These are phyloP conservation scores for Aphidius gifuensis DNA, from an alignment of 1,140 invertebrate genomes.

Conservation along the genomic window DNA sequence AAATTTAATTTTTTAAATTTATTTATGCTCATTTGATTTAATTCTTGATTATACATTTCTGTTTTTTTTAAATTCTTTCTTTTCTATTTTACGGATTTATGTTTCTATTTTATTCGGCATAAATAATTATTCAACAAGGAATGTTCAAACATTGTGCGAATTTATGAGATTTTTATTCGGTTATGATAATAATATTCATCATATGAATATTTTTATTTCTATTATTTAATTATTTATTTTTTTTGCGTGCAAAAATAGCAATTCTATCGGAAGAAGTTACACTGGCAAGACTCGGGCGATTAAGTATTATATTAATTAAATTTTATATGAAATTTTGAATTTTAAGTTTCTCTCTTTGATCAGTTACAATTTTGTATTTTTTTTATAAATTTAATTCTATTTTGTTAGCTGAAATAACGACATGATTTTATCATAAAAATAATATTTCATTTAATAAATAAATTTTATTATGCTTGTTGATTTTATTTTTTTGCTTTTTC, in stretches of 20 bases:
- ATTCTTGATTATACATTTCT: neutral
- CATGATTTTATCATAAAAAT: conserved; percentile 4
- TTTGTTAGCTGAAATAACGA: neutral
- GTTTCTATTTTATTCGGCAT: neutral
- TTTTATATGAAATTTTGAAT: neutral
- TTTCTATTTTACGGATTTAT: no score
- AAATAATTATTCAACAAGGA: neutral
- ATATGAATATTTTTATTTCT: neutral
- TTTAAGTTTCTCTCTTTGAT: neutral
- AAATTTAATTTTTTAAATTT: conserved; percentile 1
- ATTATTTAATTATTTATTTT: neutral
- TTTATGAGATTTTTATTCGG: neutral
- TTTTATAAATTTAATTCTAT: neutral
- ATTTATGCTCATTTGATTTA: neutral
- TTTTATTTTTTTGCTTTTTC: neutral
- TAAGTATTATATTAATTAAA: neutral
- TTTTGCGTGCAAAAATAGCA: conserved; percentile 21
- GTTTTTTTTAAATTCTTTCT: neutral
- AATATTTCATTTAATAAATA: neutral
- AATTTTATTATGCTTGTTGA: no score
- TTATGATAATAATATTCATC: neutral
- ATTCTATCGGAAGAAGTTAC: conserved; percentile 18
- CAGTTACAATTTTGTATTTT: neutral
- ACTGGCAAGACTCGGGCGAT: conserved; percentile 20
- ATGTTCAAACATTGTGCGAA: conserved; percentile 6